These are phyloP conservation scores for Scelioninae gen. 2 DNA, from an alignment of 2,888 invertebrate species.

Conservation along the genomic window DNA sequence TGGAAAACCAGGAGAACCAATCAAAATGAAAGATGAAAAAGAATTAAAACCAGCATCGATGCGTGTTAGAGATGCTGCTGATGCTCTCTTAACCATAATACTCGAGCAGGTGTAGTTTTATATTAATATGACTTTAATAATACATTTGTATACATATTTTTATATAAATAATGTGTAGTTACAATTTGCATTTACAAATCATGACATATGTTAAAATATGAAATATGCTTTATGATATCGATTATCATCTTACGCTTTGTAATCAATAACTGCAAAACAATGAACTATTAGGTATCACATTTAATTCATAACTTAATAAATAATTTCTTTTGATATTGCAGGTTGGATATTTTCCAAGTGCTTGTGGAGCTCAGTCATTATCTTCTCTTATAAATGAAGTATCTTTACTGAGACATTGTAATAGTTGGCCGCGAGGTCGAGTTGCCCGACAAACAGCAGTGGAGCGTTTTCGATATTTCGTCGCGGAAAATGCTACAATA, in stretches of 20 bases:
- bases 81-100: conserved; percentile 92
- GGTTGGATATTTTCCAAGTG: conserved; percentile 90
- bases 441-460: conserved; percentile 79
- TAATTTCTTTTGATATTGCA: too few relatives aligned
- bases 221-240: too few relatives aligned
- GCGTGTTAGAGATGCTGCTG: conserved; percentile 98
- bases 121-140: too few relatives aligned
- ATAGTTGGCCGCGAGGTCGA: conserved; percentile 78
- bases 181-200: too few relatives aligned
- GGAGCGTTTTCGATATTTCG: conserved; percentile 89
- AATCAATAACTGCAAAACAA: too few relatives aligned
- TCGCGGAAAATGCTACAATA: conserved; percentile 92
- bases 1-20: conserved; percentile 90
- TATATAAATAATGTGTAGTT: too few relatives aligned
- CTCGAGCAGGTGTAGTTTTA: conserved; percentile 86
- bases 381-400: conserved; percentile 93
- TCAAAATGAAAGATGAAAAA: conserved; percentile 96
- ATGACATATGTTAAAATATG: too few relatives aligned
- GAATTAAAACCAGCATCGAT: conserved; percentile 97
- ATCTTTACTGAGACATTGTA: conserved; percentile 86
- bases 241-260: too few relatives aligned
- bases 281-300: too few relatives aligned
- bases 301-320: too few relatives aligned
- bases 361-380: conserved; percentile 88
- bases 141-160: too few relatives aligned